These are phyloP conservation scores for Alces alces DNA, from an alignment of 2,113 vertebrate species.

Conservation along the genomic window DNA sequence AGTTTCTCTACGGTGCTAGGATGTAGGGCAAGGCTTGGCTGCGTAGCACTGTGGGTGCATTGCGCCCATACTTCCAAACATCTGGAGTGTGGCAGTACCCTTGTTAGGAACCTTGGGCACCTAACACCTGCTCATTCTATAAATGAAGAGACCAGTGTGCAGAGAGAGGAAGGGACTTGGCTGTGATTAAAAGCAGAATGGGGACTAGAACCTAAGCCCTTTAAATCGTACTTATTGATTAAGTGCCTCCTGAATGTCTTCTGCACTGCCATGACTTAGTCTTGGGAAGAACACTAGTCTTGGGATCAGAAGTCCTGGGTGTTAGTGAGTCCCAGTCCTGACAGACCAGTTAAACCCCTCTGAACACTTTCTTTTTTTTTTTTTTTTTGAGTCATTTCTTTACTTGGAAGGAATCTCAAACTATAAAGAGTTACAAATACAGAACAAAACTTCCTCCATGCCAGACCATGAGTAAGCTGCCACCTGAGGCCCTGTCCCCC, in stretches of 20 bases:
- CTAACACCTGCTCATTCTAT: not conserved
- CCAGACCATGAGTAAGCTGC: not conserved
- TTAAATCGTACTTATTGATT: not conserved
- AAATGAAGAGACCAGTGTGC: not conserved
- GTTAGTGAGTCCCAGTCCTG: not conserved
- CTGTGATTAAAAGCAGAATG: not conserved
- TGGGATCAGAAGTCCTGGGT: not conserved
- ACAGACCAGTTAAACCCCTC: not conserved
- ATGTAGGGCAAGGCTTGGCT: not conserved
- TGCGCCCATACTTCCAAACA: not conserved
- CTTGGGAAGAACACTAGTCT: not conserved
- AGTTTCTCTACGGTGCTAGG: not conserved
- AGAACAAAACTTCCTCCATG: not conserved
- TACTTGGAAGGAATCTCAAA: not conserved
- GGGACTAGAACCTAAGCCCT: not conserved
- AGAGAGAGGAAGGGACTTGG: not conserved
- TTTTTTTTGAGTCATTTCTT: not conserved
- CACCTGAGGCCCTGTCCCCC: no score
- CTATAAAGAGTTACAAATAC: not conserved
- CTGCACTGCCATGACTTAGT: rapidly evolving
- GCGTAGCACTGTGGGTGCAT: not conserved
- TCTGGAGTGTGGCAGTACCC: no score
- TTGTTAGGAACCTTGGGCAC: not conserved
- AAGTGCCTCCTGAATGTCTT: not conserved
- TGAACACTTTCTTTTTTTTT: not conserved